Evolutionary conservation across 1,140 invertebrate species (phyloP).

Genomic region (Drosophila kurseongensis): DNA sequence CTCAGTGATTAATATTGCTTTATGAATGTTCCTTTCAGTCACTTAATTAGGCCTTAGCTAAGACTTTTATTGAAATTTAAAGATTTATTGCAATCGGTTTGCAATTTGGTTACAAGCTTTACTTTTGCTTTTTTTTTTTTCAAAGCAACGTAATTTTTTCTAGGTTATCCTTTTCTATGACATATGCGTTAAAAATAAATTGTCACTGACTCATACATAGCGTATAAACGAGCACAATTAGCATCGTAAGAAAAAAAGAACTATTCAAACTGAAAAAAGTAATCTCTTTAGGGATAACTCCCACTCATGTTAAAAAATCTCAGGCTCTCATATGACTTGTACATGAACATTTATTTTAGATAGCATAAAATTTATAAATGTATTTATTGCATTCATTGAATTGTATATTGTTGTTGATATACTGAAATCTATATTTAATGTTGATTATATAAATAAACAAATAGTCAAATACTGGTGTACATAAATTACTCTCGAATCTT

Average conservation of each 20-base stretch:
- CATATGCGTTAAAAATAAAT: constrained; percentile 8
- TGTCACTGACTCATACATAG: constrained; percentile 6
- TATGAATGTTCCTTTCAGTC: constrained; percentile 66
- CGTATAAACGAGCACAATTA: constrained; percentile 36
- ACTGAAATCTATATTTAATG: constrained; percentile 39
- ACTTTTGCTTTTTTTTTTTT: constrained; percentile 27
- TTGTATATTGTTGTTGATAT: constrained; percentile 36
- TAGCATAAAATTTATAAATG: constrained; percentile 23
- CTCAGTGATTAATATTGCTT: constrained; percentile 57
- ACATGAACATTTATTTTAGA: constrained; percentile 51
- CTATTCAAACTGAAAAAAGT: constrained; percentile 2
- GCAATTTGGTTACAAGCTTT: constrained; percentile 65
- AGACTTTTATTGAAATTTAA: constrained; percentile 23
- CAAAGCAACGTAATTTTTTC: constrained; percentile 15
- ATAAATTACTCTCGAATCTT: background rate
- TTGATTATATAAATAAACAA: constrained; percentile 10
- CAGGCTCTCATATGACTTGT: constrained; percentile 50
- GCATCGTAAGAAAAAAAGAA: background rate
- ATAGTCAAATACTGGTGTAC: constrained; percentile 11
- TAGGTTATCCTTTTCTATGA: constrained; percentile 1
- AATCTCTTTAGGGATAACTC: constrained; percentile 22
- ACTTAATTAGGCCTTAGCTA: constrained; percentile 54
- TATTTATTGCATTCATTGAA: constrained; percentile 44
- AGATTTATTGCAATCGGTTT: constrained; percentile 34
- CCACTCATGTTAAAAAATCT: constrained; percentile 40